Base-by-base conservation (phyloP, 2,797 vertebrate genomes). In the Tiaroga cobitis region DNA sequence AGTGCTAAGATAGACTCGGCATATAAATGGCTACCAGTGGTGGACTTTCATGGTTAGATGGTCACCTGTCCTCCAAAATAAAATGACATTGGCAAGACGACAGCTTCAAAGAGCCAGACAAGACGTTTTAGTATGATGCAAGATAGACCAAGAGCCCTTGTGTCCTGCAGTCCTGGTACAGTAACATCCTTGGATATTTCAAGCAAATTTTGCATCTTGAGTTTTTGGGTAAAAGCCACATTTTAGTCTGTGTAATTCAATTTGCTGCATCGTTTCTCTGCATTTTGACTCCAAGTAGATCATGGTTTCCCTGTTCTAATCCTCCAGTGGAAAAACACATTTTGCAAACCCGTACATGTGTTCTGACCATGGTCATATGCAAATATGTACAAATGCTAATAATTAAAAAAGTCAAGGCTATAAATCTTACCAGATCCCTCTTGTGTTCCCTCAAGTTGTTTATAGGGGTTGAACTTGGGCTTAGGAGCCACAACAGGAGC, bases 381-480 rank as follows among this genome's bases (percentile, higher is more conserved):
- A 51, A 76, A 83, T 77, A n/a, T 41, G 32, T 16, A 5, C 16
- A 84, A 56, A 68, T 41, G 46, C 21, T 76, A 77, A 29, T 69
- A 41, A 84, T 43, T 29, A 21, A 77, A 49, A 83, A 77, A 78
- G 10, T 76, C 82, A 84, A 77, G 82, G 82, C 24, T 68, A 43
- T 56, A 9, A 59, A n/a, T 83, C 83, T 80, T 96, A 99, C 97
- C 97, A 90, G 95, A 94, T 51, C 91, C 83, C 87, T 96, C 97
- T 4, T 84, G 87, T 46, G 49, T 5, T n/a, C 87, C 10, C 70
- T 91, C 94, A 16, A 54, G 56, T 29, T 89, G 90, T 90, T 98
- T 97, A 91, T 98, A 99, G 0, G 98, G 98, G 90, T 99, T 99
- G 92, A 97, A 99, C 92, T 99, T 99, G 24, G 98, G 98, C 85